Evolutionary conservation across 2,113 vertebrate genomes (phyloP).

Genomic region (Progne subis): DNA sequence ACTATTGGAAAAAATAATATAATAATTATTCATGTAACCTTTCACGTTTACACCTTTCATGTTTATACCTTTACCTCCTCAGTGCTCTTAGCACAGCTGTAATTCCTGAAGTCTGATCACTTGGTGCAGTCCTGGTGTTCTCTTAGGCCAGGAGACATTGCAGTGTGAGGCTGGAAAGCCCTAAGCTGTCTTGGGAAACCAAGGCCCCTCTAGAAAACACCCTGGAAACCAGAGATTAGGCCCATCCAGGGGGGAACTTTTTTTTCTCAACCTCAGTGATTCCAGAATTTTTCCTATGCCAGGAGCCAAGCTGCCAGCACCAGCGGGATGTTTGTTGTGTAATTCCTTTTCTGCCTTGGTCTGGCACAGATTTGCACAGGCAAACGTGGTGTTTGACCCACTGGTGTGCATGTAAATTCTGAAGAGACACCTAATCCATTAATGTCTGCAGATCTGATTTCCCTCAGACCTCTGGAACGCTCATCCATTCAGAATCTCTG

Average conservation of each 20-base stretch:
- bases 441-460: conserved; percentile 16
- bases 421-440: neutral
- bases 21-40: neutral
- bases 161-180: neutral
- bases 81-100: neutral
- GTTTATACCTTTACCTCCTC: neutral
- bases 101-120: neutral
- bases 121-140: neutral
- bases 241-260: neutral
- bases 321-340: neutral
- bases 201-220: neutral
- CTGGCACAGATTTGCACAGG: neutral
- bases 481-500: conserved; percentile 11
- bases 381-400: neutral
- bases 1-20: neutral
- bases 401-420: neutral
- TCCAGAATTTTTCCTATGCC: neutral
- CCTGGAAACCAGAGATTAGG: neutral
- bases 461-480: neutral
- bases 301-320: neutral
- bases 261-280: neutral
- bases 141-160: no score
- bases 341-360: neutral
- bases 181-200: neutral
- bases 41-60: neutral